Conservation (phyloP, 2,113 vertebrate species). For the Poecile atricapillus region DNA sequence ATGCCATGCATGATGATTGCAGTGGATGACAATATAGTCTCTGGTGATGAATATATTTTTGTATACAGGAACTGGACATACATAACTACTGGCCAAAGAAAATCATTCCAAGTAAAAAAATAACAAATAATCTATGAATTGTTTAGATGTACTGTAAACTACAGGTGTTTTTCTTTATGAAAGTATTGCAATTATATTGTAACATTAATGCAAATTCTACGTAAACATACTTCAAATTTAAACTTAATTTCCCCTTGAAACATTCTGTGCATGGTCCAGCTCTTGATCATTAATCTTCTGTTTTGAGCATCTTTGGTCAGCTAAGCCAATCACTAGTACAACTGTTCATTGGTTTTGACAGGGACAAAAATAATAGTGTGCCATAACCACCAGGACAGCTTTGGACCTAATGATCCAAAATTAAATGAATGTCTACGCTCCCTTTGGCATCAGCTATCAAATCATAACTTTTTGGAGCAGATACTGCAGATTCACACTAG, state of each 20-base stretch:
- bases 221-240: background rate
- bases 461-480: background rate
- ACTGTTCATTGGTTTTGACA: constrained; percentile 18
- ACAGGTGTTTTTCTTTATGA: background rate
- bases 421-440: background rate
- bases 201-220: background rate
- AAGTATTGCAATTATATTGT: background rate
- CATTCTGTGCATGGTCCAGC: background rate
- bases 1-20: background rate
- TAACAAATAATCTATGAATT: background rate
- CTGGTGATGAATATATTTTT: background rate
- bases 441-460: background rate
- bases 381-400: constrained; percentile 4
- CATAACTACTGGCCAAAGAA: background rate
- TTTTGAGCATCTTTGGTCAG: background rate
- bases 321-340: background rate
- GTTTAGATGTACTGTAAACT: background rate
- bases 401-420: constrained; percentile 16
- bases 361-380: constrained; percentile 17
- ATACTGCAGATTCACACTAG: background rate
- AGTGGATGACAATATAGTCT: background rate
- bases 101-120: background rate
- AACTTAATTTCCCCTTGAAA: background rate
- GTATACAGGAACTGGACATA: background rate
- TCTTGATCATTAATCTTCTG: background rate